phyloP scores from a whole-genome alignment of 2,888 invertebrate species.

The Lepidocyrtinus sp. region DNA sequence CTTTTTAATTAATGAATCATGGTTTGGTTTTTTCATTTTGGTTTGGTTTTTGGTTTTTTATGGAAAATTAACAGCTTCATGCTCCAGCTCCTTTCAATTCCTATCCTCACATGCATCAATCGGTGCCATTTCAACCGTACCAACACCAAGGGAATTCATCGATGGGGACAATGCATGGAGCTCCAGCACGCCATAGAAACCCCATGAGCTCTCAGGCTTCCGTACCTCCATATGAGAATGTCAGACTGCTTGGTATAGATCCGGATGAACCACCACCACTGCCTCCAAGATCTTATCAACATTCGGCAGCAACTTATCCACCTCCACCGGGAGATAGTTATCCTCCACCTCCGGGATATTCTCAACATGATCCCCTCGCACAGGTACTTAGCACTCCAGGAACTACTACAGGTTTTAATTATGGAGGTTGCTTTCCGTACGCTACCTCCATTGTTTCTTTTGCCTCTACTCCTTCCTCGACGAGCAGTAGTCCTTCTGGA shows the following conservation, averaged over 20 bases:
- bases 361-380: slow-evolving; percentile 60
- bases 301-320: slow-evolving; percentile 33
- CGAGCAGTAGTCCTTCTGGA: slow-evolving; percentile 61
- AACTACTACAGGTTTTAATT: background rate
- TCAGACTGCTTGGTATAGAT: slow-evolving; percentile 46
- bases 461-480: slow-evolving; percentile 43
- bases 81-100: slow-evolving; percentile 68
- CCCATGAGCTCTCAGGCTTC: slow-evolving; percentile 64
- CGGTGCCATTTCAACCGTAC: slow-evolving; percentile 66
- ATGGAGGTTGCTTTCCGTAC: slow-evolving; percentile 39
- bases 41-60: slow-evolving; percentile 68
- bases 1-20: background rate
- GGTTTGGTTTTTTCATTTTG: background rate
- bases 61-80: slow-evolving; percentile 68
- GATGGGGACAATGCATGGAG: slow-evolving; percentile 73
- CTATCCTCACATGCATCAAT: slow-evolving; percentile 64
- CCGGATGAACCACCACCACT: slow-evolving; percentile 60
- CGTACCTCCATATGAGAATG: slow-evolving; percentile 57
- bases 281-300: slow-evolving; percentile 61
- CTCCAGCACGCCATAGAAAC: slow-evolving; percentile 63
- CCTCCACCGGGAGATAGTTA: slow-evolving; percentile 30
- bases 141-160: slow-evolving; percentile 70
- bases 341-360: slow-evolving; percentile 60
- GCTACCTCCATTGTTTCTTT: slow-evolving; percentile 27
- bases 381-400: slow-evolving; percentile 36